These are phyloP conservation scores for Dichetophora obliterata DNA, from an alignment of 2,888 invertebrate genomes.

Conservation along the genomic window DNA sequence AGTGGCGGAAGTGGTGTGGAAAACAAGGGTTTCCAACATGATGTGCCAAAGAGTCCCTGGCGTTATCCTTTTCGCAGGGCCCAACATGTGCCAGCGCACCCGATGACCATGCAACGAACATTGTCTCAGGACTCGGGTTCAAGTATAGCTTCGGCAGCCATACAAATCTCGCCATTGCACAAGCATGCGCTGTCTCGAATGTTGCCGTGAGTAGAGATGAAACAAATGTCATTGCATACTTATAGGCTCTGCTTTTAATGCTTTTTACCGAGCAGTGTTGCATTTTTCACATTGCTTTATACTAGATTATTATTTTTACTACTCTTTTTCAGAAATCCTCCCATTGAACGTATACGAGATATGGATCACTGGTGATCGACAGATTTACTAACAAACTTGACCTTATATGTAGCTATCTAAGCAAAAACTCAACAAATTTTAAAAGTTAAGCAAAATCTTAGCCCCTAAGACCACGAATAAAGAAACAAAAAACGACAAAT, in stretches of 20 bases:
- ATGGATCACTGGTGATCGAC: slow-evolving; percentile 67
- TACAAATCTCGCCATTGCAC: slow-evolving; percentile 69
- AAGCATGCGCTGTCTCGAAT: slow-evolving; percentile 68
- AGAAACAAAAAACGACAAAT: slow-evolving; percentile 53
- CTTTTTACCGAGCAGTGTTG: background rate
- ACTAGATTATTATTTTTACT: background rate
- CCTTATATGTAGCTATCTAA: slow-evolving; percentile 25
- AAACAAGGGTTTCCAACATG: slow-evolving; percentile 78
- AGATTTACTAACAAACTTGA: background rate
- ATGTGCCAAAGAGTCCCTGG: slow-evolving; percentile 82
- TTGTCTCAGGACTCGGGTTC: slow-evolving; percentile 75
- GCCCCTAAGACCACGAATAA: background rate
- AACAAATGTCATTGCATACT: slow-evolving; percentile 3
- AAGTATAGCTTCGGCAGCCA: slow-evolving; percentile 72
- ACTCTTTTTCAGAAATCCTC: slow-evolving; percentile 64
- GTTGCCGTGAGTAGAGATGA: slow-evolving; percentile 65
- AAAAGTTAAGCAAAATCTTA: background rate
- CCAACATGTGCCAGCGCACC: slow-evolving; percentile 60
- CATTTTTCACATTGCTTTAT: background rate
- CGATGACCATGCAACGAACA: slow-evolving; percentile 70
- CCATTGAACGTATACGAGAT: slow-evolving; percentile 66
- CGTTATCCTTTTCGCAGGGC: slow-evolving; percentile 75
- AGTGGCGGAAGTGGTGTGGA: slow-evolving; percentile 71
- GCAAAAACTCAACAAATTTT: slow-evolving; percentile 31
- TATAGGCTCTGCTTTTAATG: background rate